Conservation (phyloP, 2,888 invertebrate genomes). For the Drosophila engyochracea region DNA sequence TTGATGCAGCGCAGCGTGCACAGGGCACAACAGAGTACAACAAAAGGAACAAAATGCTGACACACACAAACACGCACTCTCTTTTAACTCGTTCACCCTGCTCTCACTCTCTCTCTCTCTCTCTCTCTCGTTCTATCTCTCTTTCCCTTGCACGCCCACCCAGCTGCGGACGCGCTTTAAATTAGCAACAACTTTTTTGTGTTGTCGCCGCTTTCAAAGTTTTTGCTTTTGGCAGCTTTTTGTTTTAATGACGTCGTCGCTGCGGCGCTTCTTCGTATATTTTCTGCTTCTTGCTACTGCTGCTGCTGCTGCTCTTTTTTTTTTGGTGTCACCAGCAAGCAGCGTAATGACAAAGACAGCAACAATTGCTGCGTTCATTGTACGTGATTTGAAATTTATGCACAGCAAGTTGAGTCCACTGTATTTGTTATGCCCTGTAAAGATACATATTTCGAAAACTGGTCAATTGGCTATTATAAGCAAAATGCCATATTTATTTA, state of each 20-base stretch:
- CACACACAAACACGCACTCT: constrained; percentile 9
- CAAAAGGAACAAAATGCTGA: constrained; percentile 26
- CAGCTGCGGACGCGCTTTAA: constrained; percentile 57
- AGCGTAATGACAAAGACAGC: constrained; percentile 30
- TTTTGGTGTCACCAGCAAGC: constrained; percentile 62
- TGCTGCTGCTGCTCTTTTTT: constrained; percentile 23
- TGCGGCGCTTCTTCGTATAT: constrained; percentile 27
- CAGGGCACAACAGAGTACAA: constrained; percentile 24
- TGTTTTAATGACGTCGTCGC: constrained; percentile 61
- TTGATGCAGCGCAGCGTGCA: constrained; percentile 72
- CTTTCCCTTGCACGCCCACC: constrained; percentile 33
- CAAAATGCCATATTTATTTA: neutral
- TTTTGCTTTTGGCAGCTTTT: constrained; percentile 51
- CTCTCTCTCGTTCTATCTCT: constrained; percentile 1
- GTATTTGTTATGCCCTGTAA: constrained; percentile 25
- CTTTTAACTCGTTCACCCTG: constrained; percentile 15
- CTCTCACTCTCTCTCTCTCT: constrained; percentile 3
- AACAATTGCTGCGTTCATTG: constrained; percentile 62
- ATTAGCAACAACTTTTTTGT: constrained; percentile 68
- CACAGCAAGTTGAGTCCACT: constrained; percentile 54
- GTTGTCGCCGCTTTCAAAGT: constrained; percentile 23
- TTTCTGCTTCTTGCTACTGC: constrained; percentile 22
- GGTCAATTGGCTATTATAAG: neutral
- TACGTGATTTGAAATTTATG: constrained; percentile 82
- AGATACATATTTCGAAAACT: neutral